These are phyloP conservation scores for Mustela nigripes DNA, from an alignment of 2,113 vertebrate species.

Conservation along the genomic window DNA sequence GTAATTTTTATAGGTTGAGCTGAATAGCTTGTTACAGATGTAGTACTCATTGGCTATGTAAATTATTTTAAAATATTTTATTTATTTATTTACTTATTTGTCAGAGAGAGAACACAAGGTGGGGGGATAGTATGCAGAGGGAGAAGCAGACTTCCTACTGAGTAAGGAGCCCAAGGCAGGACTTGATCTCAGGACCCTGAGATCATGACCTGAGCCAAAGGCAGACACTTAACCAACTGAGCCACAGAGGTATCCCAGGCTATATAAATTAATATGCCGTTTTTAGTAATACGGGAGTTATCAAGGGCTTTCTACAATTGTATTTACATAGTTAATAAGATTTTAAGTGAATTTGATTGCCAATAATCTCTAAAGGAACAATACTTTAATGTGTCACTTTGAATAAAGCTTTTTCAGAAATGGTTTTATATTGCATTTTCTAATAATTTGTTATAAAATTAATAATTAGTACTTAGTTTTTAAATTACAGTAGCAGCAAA, in stretches of 20 bases:
- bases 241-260: background rate
- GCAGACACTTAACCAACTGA: background rate
- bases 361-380: constrained; percentile 36
- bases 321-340: constrained; percentile 62
- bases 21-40: background rate
- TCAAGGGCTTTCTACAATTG: background rate
- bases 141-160: background rate
- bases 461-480: constrained; percentile 7
- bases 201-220: too few relatives aligned
- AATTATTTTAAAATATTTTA: background rate
- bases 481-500: background rate
- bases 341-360: constrained; percentile 63
- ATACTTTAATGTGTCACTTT: constrained; percentile 35
- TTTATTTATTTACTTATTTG: background rate
- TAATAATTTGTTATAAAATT: constrained; percentile 49
- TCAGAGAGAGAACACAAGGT: background rate
- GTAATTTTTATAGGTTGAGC: background rate
- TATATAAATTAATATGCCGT: background rate
- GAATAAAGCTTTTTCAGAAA: constrained; percentile 50
- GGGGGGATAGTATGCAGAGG: too few relatives aligned
- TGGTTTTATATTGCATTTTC: background rate
- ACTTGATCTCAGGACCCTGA: background rate
- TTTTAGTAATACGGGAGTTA: constrained; percentile 38
- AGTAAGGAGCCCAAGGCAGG: background rate
- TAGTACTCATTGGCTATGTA: background rate